Evolutionary conservation across 1,140 invertebrate genomes (phyloP).

Genomic region (Rhopalosiphum padi): DNA sequence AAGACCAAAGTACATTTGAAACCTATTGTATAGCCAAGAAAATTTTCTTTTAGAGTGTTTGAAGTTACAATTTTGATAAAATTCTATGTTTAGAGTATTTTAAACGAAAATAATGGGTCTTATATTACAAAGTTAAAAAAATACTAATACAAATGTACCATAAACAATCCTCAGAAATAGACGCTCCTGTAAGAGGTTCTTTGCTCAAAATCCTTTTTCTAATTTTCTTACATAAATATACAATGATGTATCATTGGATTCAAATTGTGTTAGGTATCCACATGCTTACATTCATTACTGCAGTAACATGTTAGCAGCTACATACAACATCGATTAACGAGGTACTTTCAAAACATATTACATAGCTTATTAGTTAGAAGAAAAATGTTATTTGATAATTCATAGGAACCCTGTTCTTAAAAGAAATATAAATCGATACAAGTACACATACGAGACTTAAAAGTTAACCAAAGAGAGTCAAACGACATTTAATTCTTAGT

Average conservation of each 20-base stretch:
- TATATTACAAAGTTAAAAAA: background rate
- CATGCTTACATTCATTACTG: background rate
- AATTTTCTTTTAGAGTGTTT: background rate
- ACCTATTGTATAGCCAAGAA: too few species aligned
- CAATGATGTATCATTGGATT: background rate
- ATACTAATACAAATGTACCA: background rate
- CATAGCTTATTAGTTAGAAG: background rate
- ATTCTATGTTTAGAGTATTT: background rate
- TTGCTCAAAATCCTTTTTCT: background rate
- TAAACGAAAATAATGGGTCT: background rate
- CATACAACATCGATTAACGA: background rate
- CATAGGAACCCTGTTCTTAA: background rate
- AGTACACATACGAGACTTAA: too few species aligned
- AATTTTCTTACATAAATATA: background rate
- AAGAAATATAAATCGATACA: background rate
- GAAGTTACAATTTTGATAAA: background rate
- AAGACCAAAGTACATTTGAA: too few species aligned
- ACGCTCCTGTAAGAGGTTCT: background rate
- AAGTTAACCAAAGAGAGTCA: too few species aligned
- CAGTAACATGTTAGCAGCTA: too few species aligned
- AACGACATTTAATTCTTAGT: background rate
- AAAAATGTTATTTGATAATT: background rate
- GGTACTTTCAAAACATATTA: background rate
- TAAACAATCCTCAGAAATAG: background rate
- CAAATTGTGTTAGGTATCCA: background rate